Conservation (phyloP, 2,888 invertebrate species). For the Agrilus biguttatus region DNA sequence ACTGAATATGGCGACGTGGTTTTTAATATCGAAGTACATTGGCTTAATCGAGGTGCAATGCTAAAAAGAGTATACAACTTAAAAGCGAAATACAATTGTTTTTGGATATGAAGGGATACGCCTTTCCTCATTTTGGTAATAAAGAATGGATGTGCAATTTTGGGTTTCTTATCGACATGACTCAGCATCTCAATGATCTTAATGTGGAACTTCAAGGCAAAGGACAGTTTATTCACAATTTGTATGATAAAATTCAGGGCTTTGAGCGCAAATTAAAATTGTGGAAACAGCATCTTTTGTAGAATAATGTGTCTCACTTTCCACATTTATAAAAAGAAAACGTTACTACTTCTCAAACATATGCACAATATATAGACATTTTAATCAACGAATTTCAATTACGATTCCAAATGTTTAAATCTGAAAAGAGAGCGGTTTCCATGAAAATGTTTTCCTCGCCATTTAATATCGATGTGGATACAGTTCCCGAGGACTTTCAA, state of each 20-base stretch:
- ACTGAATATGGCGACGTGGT: neutral
- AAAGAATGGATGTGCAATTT: slow-evolving; percentile 10
- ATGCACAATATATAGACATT: slow-evolving; percentile 8
- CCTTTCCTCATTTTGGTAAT: slow-evolving; percentile 10
- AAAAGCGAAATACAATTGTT: slow-evolving; percentile 10
- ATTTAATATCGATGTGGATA: slow-evolving; percentile 11
- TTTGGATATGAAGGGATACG: slow-evolving; percentile 9
- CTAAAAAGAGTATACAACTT: slow-evolving; percentile 1
- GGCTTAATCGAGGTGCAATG: neutral
- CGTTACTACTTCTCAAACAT: slow-evolving; percentile 7
- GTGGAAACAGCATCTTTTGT: too few species aligned
- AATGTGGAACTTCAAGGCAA: slow-evolving; percentile 5
- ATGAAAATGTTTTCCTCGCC: slow-evolving; percentile 10
- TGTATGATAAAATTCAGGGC: slow-evolving; percentile 6
- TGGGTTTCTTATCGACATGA: slow-evolving; percentile 2
- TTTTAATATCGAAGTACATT: neutral
- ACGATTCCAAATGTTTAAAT: slow-evolving; percentile 5
- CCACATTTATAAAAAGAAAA: slow-evolving; percentile 8
- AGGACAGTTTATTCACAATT: slow-evolving; percentile 4
- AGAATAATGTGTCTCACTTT: slow-evolving; percentile 10
- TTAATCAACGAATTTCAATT: slow-evolving; percentile 7
- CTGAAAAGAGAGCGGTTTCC: slow-evolving; percentile 8
- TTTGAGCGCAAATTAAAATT: slow-evolving; percentile 6
- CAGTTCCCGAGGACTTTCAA: slow-evolving; percentile 9
- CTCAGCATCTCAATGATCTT: slow-evolving; percentile 7